phyloP scores from a whole-genome alignment of 2,113 vertebrate species.

The Embiotoca jacksoni region DNA sequence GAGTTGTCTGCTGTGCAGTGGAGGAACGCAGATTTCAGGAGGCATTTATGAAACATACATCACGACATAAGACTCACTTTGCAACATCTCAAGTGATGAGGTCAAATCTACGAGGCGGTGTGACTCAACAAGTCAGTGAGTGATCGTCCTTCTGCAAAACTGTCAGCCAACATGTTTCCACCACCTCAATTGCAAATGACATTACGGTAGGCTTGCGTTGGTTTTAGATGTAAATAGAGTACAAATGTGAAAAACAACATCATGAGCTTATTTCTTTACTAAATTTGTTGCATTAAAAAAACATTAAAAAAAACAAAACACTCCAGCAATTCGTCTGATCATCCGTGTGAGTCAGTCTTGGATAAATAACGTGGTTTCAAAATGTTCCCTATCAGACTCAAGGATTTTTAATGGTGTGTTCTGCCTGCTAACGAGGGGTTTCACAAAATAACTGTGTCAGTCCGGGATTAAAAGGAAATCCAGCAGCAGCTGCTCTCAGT shows the following conservation, averaged over 20 bases:
- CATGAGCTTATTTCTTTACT: not conserved
- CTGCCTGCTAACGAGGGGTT: not conserved
- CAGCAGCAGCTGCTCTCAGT: not conserved
- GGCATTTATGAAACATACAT: conserved; percentile 7
- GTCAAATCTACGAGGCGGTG: not conserved
- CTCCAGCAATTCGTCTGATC: not conserved
- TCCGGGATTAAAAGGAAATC: conserved; percentile 2
- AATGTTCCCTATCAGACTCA: not conserved
- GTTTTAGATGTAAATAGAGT: conserved; percentile 10
- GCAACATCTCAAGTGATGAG: not conserved
- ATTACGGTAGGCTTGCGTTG: not conserved
- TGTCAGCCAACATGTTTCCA: too few relatives aligned
- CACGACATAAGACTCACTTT: not conserved
- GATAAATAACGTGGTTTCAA: not conserved
- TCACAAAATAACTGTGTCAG: not conserved
- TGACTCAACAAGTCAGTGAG: conserved; percentile 46
- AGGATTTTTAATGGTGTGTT: not conserved
- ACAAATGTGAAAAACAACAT: conserved; percentile 3
- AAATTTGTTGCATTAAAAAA: not conserved
- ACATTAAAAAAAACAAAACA: not conserved
- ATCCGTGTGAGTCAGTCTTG: not conserved
- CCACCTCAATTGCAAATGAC: not conserved
- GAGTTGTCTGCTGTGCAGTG: not conserved
- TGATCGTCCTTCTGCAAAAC: not conserved
- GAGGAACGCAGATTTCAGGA: not conserved